These are phyloP conservation scores for Hucho hucho DNA, from an alignment of 2,113 vertebrate species.

Conservation along the genomic window DNA sequence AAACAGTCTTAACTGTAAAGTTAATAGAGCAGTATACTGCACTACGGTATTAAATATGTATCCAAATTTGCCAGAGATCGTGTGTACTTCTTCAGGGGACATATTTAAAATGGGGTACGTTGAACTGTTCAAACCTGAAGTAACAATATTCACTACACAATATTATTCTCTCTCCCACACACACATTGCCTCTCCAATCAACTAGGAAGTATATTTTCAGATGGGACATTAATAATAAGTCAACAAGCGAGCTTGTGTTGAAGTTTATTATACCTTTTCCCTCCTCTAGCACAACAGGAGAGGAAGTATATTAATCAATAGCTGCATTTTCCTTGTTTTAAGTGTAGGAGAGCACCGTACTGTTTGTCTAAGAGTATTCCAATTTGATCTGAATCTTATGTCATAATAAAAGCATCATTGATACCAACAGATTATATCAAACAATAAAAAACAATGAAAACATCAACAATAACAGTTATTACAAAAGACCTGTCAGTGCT, in stretches of 20 bases:
- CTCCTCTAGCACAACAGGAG: conserved; percentile 57
- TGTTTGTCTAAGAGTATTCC: conserved; percentile 67
- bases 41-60: background rate
- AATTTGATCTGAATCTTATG: conserved; percentile 65
- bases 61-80: background rate
- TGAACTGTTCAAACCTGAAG: conserved; percentile 23
- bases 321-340: conserved; percentile 77
- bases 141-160: conserved; percentile 10
- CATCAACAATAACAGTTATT: conserved; percentile 61
- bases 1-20: background rate
- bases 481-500: conserved; percentile 73
- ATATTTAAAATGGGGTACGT: conserved; percentile 21
- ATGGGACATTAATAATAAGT: conserved; percentile 41
- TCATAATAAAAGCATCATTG: conserved; percentile 64
- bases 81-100: conserved; percentile 8
- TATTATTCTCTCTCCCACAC: conserved; percentile 46
- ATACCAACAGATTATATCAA: conserved; percentile 64
- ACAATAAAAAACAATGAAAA: conserved; percentile 65
- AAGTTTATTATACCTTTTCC: conserved; percentile 49
- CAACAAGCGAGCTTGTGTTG: conserved; percentile 42
- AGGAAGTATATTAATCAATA: conserved; percentile 62
- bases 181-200: conserved; percentile 32
- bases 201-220: conserved; percentile 17
- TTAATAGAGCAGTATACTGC: background rate
- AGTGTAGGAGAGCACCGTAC: conserved; percentile 77